These are phyloP conservation scores for Andrena bucephala DNA, from an alignment of 2,888 invertebrate genomes.

Conservation along the genomic window DNA sequence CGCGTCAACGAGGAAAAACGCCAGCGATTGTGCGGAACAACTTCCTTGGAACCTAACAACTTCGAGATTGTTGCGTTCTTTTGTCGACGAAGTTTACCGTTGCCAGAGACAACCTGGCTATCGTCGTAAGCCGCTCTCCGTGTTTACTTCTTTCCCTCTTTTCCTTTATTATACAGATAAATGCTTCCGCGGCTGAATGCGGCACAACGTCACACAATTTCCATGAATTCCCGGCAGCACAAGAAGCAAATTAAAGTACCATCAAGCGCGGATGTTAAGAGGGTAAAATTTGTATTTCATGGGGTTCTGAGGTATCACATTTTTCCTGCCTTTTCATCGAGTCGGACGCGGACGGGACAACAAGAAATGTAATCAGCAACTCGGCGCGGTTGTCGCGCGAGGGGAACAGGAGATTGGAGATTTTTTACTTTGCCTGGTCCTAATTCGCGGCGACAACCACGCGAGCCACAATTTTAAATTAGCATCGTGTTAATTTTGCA, in stretches of 20 bases:
- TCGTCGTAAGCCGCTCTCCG: conserved; percentile 35
- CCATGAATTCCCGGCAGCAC: conserved; percentile 25
- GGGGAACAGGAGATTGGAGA: background rate
- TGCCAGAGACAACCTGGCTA: conserved; percentile 43
- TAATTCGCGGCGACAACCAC: conserved; percentile 24
- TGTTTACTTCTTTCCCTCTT: conserved; percentile 31
- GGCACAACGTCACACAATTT: conserved; percentile 29
- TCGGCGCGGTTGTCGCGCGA: conserved; percentile 4
- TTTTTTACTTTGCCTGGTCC: conserved; percentile 29
- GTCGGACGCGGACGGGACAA: conserved; percentile 13
- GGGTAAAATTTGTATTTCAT: conserved; percentile 37
- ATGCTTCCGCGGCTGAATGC: conserved; percentile 14
- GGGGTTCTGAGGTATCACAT: conserved; percentile 33
- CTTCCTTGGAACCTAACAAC: conserved; percentile 41
- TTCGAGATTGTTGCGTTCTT: conserved; percentile 28
- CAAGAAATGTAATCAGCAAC: conserved; percentile 32
- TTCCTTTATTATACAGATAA: conserved; percentile 29
- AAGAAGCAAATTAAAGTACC: conserved; percentile 60
- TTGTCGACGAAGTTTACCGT: conserved; percentile 53
- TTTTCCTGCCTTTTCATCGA: conserved; percentile 17
- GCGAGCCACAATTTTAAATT: background rate
- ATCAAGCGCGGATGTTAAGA: conserved; percentile 44
- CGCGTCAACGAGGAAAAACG: background rate
- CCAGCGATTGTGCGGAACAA: conserved; percentile 54
- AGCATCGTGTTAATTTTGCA: too few relatives aligned